Conservation (phyloP, 2,113 vertebrate genomes). For the Tympanuchus pallidicinctus region DNA sequence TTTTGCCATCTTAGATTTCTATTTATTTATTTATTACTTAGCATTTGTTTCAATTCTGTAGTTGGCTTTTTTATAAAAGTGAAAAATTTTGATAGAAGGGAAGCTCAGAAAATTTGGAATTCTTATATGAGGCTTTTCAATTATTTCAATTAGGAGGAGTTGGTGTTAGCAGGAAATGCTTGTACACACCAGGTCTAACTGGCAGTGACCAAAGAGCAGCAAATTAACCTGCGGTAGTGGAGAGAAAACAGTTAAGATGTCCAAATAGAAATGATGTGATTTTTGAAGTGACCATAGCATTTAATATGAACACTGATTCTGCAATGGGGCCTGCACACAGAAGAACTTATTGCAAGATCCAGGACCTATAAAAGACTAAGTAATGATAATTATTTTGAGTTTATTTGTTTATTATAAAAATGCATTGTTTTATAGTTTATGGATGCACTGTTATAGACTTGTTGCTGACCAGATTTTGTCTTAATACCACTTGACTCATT, state of each 20-base stretch:
- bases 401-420: neutral
- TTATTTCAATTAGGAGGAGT: neutral
- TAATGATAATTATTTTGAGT: neutral
- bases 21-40: neutral
- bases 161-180: neutral
- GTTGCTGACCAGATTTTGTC: neutral
- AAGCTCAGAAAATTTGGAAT: neutral
- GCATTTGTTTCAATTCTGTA: neutral
- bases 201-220: neutral
- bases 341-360: neutral
- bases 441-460: rapidly evolving
- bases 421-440: neutral
- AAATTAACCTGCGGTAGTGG: neutral
- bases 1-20: neutral
- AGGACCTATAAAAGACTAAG: neutral
- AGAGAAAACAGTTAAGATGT: neutral
- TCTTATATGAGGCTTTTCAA: neutral
- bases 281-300: neutral
- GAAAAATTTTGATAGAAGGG: neutral
- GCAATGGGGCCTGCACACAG: rapidly evolving
- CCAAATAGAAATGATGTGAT: neutral
- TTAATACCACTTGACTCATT: rapidly evolving
- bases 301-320: neutral
- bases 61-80: neutral
- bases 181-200: rapidly evolving